Base-by-base conservation (phyloP, 2,113 vertebrate genomes). In the Patagioenas fasciata region DNA sequence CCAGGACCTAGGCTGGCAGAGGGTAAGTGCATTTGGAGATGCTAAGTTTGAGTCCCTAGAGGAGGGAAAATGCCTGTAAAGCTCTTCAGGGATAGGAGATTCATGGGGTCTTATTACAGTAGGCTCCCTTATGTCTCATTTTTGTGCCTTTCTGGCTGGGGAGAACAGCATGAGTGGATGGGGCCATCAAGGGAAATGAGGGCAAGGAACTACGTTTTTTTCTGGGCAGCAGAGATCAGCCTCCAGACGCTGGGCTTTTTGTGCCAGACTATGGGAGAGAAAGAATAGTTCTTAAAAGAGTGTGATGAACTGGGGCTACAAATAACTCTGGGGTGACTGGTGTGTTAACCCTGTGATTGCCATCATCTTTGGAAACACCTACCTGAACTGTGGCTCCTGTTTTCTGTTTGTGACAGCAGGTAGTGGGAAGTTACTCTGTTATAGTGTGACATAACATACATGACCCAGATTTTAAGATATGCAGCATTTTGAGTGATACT, bases 1-100 rank as follows among this genome's bases (percentile, higher is more conserved):
- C 97, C 96, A 97, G 97, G 97, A 96, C 95, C 96, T 92, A 94
- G 90, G 90, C 90, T 97, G 97, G 96, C 93, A 96, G 86, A 96
- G 93, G 88, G 84, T 96, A 95, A 96, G 89, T 86, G 48, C 74
- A 78, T 94, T 95, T 93, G 86, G 90, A 93, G 93, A 97, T 86
- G 48, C 81, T 74, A 94, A 5, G 0, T 92, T 95, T 89, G 85
- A 82, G 58, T 91, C 85, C 66, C 88, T 48, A n/a, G 84, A 96
- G 95, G 66, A 93, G 84, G 31, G 36, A 62, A 97, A 96, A 92
- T 71, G 88, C 29, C 28, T 94, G 48, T 82, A 92, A 91, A 93
- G 50, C 64, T 93, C 88, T 89, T 91, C 56, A 88, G 79, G 61
- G 40, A 36, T 26, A 85, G 34, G 67, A 93, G 69, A 93, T 86